These are phyloP conservation scores for Labia minor DNA, from an alignment of 2,888 invertebrate species.

Conservation along the genomic window DNA sequence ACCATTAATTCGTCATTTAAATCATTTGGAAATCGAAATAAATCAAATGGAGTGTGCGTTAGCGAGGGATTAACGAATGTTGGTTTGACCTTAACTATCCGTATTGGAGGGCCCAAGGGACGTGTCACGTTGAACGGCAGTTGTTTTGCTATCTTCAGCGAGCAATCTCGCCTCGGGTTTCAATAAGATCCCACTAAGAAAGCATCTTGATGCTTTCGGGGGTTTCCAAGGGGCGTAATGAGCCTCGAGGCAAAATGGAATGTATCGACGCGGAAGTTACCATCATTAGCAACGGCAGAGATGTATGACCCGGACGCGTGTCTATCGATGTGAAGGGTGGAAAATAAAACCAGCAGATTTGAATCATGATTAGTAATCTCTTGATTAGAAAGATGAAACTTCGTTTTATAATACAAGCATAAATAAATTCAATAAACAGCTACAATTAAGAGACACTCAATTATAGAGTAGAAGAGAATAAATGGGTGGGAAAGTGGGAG, in stretches of 20 bases:
- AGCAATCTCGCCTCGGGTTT: constrained; percentile 8
- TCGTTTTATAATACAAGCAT: neutral
- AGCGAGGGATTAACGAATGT: neutral
- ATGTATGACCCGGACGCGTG: neutral
- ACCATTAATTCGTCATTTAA: too few relatives aligned
- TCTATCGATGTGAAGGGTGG: neutral
- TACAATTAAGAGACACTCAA: neutral
- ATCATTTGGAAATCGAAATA: too few relatives aligned
- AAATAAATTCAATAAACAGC: neutral
- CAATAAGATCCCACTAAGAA: neutral
- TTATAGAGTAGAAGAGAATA: too few relatives aligned
- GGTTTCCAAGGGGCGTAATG: neutral
- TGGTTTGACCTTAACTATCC: constrained; percentile 2
- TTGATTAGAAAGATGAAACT: constrained; percentile 3
- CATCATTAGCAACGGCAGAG: neutral
- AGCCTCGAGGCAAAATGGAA: neutral
- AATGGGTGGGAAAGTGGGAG: too few relatives aligned
- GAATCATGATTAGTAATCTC: neutral
- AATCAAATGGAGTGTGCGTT: too few relatives aligned
- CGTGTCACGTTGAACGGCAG: constrained; percentile 13
- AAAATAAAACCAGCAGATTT: neutral
- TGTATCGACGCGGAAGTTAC: neutral
- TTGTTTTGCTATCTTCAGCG: neutral
- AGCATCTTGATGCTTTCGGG: neutral
- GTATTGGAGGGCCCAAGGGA: neutral